Conservation (phyloP, 1,140 invertebrate genomes). For the Caenorhabditis tropicalis region DNA sequence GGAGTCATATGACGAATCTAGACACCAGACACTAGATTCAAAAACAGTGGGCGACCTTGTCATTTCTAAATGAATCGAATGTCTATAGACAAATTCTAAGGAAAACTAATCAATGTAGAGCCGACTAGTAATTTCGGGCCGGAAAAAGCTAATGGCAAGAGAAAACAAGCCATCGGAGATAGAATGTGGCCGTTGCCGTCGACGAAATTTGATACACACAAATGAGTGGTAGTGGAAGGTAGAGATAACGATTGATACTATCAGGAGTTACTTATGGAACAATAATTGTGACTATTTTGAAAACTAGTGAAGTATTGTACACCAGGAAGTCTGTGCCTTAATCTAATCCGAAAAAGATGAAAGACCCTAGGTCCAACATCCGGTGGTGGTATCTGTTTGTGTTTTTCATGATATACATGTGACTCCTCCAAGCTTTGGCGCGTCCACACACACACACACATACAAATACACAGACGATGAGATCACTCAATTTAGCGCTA, state of each 20-base stretch:
- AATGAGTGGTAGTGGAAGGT: background rate
- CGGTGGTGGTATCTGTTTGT: constrained; percentile 11
- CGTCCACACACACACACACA: constrained; percentile 9
- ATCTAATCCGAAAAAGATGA: background rate
- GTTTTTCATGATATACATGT: constrained; percentile 31
- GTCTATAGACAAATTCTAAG: background rate
- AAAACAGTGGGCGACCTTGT: constrained; percentile 27
- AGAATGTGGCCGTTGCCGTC: background rate
- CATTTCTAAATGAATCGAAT: no score
- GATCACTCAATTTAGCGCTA: background rate
- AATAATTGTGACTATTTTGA: no score
- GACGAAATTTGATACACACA: constrained; percentile 11
- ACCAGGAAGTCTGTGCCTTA: no score
- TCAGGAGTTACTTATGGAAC: background rate
- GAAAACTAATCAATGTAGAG: background rate
- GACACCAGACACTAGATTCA: background rate
- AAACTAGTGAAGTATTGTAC: no score
- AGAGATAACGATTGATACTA: background rate
- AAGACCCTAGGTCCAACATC: background rate
- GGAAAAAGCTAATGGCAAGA: background rate
- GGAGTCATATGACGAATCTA: background rate
- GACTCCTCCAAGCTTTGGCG: constrained; percentile 34
- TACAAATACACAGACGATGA: background rate
- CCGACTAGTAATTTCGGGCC: background rate
- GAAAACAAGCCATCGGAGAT: background rate